Evolutionary conservation across 2,888 invertebrate genomes (phyloP).

Genomic region (Pollenia amentaria): DNA sequence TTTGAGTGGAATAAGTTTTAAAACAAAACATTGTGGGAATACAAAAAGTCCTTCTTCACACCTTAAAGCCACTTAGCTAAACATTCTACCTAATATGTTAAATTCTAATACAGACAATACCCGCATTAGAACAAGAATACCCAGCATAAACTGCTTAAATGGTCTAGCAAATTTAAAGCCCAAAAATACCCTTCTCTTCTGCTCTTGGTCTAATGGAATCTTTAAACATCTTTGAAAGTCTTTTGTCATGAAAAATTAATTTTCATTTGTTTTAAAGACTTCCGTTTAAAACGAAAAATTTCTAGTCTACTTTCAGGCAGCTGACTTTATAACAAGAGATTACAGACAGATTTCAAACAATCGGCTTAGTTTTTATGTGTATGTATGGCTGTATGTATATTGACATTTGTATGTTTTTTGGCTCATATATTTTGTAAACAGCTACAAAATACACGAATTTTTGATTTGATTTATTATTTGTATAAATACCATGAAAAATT

Average conservation of each 20-base stretch:
- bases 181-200: too few species aligned
- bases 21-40: slow-evolving; percentile 3
- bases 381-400: not conserved
- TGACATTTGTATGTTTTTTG: too few species aligned
- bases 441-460: not conserved
- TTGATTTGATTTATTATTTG: slow-evolving; percentile 67
- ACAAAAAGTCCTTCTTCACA: slow-evolving; percentile 15
- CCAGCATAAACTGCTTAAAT: slow-evolving; percentile 10
- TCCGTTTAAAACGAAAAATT: not conserved
- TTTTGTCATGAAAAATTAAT: slow-evolving; percentile 3
- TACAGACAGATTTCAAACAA: not conserved
- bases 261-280: slow-evolving; percentile 28
- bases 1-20: slow-evolving; percentile 17
- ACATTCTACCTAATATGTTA: slow-evolving; percentile 22
- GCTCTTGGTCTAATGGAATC: not conserved
- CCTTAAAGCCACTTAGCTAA: slow-evolving; percentile 47
- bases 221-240: not conserved
- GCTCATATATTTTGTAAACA: too few species aligned
- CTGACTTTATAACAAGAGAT: slow-evolving; percentile 8
- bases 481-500: slow-evolving; percentile 61
- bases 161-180: not conserved
- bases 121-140: too few species aligned
- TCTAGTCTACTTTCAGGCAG: not conserved
- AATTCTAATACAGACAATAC: slow-evolving; percentile 3
- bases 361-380: not conserved